Evolutionary conservation across 1,140 invertebrate genomes (phyloP).

Genomic region (Thalassaphorura encarpata): DNA sequence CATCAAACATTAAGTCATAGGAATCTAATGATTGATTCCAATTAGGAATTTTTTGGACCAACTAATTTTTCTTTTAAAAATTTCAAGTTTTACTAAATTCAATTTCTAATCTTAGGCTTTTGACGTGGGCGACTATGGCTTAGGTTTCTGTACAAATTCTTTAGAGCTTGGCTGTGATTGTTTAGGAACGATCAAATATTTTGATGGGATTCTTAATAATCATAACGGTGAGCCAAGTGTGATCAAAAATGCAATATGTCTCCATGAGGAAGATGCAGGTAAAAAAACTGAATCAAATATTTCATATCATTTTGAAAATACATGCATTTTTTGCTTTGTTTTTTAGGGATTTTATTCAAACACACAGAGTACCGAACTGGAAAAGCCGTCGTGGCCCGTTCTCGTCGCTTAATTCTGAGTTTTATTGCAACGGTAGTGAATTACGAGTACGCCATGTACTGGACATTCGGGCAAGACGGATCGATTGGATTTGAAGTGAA

Average conservation of each 20-base stretch:
- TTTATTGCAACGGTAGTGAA: slow-evolving; percentile 32
- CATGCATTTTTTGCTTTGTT: background rate
- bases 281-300: background rate
- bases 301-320: background rate
- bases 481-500: slow-evolving; percentile 28
- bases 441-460: slow-evolving; percentile 32
- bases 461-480: slow-evolving; percentile 27
- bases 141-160: slow-evolving; percentile 31
- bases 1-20: too few species aligned
- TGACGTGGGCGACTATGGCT: slow-evolving; percentile 29
- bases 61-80: too few species aligned
- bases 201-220: slow-evolving; percentile 29
- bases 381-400: slow-evolving; percentile 16
- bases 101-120: too few species aligned
- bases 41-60: too few species aligned
- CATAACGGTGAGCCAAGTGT: slow-evolving; percentile 25
- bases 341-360: slow-evolving; percentile 23
- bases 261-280: slow-evolving; percentile 32
- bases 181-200: slow-evolving; percentile 28
- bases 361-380: slow-evolving; percentile 31
- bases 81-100: too few species aligned
- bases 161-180: slow-evolving; percentile 29
- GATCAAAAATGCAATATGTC: slow-evolving; percentile 31
- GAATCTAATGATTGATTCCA: too few species aligned
- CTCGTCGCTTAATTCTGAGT: slow-evolving; percentile 21